Conservation (phyloP, 1,140 invertebrate species). For the Drosophila littoralis region DNA sequence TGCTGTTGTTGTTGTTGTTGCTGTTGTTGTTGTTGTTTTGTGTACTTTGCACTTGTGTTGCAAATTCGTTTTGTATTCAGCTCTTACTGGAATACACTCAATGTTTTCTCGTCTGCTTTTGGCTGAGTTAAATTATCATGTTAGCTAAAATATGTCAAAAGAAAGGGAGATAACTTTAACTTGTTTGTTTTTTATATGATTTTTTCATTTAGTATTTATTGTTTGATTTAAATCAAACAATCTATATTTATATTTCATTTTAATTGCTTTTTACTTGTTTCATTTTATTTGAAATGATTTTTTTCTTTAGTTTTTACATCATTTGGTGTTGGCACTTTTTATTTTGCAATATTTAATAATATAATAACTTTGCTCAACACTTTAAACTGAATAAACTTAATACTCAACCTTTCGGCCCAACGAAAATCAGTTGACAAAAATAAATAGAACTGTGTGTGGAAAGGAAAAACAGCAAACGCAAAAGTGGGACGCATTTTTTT, state of each 20-base stretch:
- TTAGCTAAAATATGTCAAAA: slow-evolving; percentile 17
- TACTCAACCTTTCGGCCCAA: not conserved
- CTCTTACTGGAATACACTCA: slow-evolving; percentile 8
- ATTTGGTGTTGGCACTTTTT: not conserved
- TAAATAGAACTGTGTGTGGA: slow-evolving; percentile 49
- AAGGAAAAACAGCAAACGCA: slow-evolving; percentile 22
- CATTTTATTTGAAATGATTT: not conserved
- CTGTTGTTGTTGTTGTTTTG: slow-evolving; percentile 12
- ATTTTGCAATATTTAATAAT: not conserved
- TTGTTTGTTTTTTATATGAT: not conserved
- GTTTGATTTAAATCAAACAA: not conserved
- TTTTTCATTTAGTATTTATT: not conserved
- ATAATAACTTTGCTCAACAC: not conserved
- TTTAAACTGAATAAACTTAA: slow-evolving; percentile 23
- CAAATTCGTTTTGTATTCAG: slow-evolving; percentile 15
- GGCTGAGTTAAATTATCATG: slow-evolving; percentile 43
- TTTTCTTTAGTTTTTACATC: not conserved
- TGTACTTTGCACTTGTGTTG: slow-evolving; percentile 12
- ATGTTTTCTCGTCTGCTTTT: not conserved
- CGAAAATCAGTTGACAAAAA: slow-evolving; percentile 58
- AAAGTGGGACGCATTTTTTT: slow-evolving; percentile 55
- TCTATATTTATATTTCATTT: not conserved
- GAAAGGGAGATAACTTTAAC: no score
- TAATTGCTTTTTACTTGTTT: not conserved
- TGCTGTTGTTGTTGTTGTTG: slow-evolving; percentile 6